Percentiles rank a stretch among this genome's conserved stretches.
Conservation (phyloP, 2,113 vertebrate species). For the Fulmarus glacialis region DNA sequence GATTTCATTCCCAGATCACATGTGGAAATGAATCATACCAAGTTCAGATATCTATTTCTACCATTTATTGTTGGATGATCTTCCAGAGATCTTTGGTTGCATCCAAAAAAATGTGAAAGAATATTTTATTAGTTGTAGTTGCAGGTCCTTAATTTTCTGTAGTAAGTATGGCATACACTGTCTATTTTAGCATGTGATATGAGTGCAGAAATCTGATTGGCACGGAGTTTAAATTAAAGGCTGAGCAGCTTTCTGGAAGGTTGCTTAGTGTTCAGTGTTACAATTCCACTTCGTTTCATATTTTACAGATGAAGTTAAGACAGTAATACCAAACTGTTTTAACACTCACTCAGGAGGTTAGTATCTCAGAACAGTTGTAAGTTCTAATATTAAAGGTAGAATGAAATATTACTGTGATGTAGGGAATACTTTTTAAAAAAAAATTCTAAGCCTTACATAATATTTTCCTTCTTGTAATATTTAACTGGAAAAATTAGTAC, state of each 20-base stretch:
- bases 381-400: background rate
- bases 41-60: background rate
- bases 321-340: background rate
- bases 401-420: background rate
- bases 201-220: background rate
- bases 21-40: background rate
- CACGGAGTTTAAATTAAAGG: background rate
- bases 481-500: background rate
- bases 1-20: conserved; percentile 4
- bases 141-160: background rate
- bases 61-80: background rate
- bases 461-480: background rate
- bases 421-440: background rate
- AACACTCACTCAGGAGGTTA: background rate
- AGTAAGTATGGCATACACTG: background rate
- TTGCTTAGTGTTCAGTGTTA: background rate
- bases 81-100: background rate
- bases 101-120: background rate
- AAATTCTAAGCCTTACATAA: background rate
- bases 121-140: background rate
- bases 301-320: conserved; percentile 23
- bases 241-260: background rate
- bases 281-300: background rate
- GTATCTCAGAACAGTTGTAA: conserved; percentile 4
- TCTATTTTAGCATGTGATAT: background rate